A percentile compares a stretch with the other conserved stretches of the same genome.
Conservation (phyloP, 2,888 invertebrate genomes). For the Congeria kusceri region DNA sequence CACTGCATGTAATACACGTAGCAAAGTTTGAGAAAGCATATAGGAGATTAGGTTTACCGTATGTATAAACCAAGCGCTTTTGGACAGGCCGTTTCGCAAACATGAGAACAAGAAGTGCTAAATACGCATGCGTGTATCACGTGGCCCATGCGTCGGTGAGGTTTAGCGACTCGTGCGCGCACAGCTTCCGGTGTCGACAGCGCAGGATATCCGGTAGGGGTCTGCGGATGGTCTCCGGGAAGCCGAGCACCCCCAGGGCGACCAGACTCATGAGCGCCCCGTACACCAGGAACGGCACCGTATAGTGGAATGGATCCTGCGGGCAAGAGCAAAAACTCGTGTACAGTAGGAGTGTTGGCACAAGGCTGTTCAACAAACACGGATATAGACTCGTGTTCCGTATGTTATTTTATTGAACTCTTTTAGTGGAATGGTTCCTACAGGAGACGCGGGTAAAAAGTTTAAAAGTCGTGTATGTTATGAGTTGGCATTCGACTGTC, state of each 20-base stretch:
- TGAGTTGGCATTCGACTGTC: too few species aligned
- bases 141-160: slow-evolving; percentile 40
- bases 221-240: slow-evolving; percentile 73
- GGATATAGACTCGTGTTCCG: too few species aligned
- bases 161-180: slow-evolving; percentile 58
- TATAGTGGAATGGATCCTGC: slow-evolving; percentile 73
- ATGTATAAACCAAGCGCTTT: too few species aligned
- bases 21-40: too few species aligned
- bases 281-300: slow-evolving; percentile 76
- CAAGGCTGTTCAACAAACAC: too few species aligned
- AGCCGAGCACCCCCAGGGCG: slow-evolving; percentile 70
- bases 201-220: slow-evolving; percentile 78
- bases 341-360: too few species aligned
- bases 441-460: neutral
- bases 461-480: too few species aligned
- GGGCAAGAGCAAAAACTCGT: neutral
- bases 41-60: too few species aligned
- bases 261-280: slow-evolving; percentile 76
- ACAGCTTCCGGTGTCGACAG: slow-evolving; percentile 75
- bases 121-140: neutral
- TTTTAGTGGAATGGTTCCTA: slow-evolving; percentile 74
- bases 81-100: too few species aligned
- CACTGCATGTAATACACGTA: too few species aligned
- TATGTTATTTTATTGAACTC: too few species aligned
- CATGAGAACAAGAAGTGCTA: neutral